A percentile compares a stretch with the other conserved stretches of the same genome.
phyloP scores from a whole-genome alignment of 2,888 invertebrate species.

The Hartigia nigra region DNA sequence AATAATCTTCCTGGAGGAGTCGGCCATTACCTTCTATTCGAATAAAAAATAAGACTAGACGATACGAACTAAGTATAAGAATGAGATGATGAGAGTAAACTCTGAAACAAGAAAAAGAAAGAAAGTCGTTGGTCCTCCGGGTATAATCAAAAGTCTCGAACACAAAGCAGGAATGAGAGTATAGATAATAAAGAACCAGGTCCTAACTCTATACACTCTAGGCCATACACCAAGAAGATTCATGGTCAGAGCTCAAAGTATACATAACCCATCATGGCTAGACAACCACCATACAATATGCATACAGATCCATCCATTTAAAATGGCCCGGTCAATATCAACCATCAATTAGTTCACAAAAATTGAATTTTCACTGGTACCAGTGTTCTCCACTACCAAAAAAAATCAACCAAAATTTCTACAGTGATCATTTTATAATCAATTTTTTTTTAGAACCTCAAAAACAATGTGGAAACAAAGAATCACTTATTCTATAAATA shows the following conservation, averaged over 20 bases:
- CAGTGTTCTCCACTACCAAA: neutral
- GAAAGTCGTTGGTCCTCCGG: neutral
- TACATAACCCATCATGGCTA: neutral
- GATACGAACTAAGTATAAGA: neutral
- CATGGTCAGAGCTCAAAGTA: neutral
- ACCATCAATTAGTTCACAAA: neutral
- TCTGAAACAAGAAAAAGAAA: neutral
- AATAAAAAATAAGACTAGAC: neutral
- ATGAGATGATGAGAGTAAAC: neutral
- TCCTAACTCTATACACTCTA: neutral
- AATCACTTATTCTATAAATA: neutral
- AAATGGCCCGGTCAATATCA: neutral
- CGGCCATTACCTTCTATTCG: neutral
- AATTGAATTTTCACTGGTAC: neutral
- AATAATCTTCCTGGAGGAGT: neutral
- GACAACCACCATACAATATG: neutral
- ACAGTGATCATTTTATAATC: neutral
- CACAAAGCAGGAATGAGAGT: neutral
- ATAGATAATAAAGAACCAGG: neutral
- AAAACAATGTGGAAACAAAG: neutral
- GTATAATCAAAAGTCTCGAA: neutral
- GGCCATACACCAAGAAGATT: neutral
- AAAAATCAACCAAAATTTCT: neutral
- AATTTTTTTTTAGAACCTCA: neutral
- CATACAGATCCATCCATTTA: neutral